Conservation (phyloP, 2,888 invertebrate genomes). For the Sepiola atlantica region DNA sequence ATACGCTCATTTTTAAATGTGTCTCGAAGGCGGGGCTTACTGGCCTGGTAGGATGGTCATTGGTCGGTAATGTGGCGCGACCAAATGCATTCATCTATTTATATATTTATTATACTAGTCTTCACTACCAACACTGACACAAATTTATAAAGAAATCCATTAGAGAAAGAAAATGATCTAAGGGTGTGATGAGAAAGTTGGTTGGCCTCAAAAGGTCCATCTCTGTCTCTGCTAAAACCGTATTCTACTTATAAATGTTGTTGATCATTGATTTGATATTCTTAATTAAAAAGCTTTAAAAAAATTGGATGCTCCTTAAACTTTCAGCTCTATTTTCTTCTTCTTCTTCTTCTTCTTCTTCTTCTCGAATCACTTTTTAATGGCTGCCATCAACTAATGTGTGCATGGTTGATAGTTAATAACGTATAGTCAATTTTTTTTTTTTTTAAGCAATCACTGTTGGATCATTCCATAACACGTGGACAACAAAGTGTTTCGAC, state of each 20-base stretch:
- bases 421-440: neutral
- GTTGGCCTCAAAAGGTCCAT: neutral
- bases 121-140: neutral
- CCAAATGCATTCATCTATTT: neutral
- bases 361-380: neutral
- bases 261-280: neutral
- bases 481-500: neutral
- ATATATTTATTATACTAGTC: neutral
- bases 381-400: neutral
- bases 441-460: neutral
- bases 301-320: too few relatives aligned
- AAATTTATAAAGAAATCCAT: neutral
- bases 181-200: neutral
- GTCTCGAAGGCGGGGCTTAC: slow-evolving; percentile 20
- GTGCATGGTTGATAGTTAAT: neutral
- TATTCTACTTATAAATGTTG: neutral
- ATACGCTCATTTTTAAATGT: slow-evolving; percentile 32
- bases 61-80: slow-evolving; percentile 8
- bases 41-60: slow-evolving; percentile 32
- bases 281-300: too few relatives aligned
- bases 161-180: neutral
- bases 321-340: too few relatives aligned
- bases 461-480: slow-evolving; percentile 18
- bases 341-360: too few relatives aligned
- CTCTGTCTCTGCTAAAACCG: neutral